Evolutionary conservation across 2,797 vertebrate genomes (phyloP).

Genomic region (Sarcophilus harrisii): DNA sequence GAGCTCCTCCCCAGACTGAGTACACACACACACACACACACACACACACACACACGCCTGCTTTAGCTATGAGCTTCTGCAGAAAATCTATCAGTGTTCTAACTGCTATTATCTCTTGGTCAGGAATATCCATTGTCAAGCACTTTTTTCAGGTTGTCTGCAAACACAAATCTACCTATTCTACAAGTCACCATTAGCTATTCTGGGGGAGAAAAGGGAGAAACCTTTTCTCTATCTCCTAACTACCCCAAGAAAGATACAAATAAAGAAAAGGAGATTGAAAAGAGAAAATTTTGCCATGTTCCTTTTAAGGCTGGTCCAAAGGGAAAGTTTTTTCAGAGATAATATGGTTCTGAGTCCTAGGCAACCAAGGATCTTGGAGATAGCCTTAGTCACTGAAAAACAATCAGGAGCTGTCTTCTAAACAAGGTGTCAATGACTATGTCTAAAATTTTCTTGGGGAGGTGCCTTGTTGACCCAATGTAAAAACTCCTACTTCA

Average conservation of each 20-base stretch:
- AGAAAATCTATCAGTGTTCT: neutral
- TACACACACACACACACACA: neutral
- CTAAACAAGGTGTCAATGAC: neutral
- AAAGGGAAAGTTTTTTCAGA: neutral
- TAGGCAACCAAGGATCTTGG: neutral
- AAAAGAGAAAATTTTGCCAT: neutral
- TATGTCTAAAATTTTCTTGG: neutral
- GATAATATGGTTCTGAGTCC: neutral
- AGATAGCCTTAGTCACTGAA: neutral
- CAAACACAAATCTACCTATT: neutral
- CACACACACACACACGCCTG: too few relatives aligned
- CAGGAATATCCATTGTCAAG: neutral
- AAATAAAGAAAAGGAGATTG: neutral
- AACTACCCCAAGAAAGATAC: neutral
- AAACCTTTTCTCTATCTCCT: neutral
- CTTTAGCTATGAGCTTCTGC: neutral
- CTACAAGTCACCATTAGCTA: neutral
- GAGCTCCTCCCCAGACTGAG: neutral
- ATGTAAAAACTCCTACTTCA: neutral
- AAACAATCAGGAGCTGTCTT: neutral
- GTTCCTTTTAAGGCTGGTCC: neutral
- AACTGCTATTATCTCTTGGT: neutral
- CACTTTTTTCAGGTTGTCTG: neutral
- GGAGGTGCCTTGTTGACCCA: neutral
- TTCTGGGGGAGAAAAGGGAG: neutral